Evolutionary conservation across 1,140 invertebrate genomes (phyloP), one percentile per base, ranked within the genome.

Genomic region (Leptinotarsa texana): DNA sequence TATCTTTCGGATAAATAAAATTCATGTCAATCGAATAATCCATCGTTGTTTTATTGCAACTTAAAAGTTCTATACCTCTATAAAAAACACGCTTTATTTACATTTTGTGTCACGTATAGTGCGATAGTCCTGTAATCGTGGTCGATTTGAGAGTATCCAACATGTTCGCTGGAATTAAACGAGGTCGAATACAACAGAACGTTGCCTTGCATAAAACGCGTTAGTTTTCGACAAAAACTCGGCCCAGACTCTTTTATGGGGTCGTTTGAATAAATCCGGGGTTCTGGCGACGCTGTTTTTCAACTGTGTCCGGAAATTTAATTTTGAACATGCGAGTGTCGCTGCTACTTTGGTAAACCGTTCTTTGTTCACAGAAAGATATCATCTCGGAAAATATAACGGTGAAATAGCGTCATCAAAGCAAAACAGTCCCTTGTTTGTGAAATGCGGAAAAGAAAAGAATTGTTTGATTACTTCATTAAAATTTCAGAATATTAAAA

Each of bases 241-340:
- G 3, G 17, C 15, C 51, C 51, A 57, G 51, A 57, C 51, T 57
- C 51, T 57, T 57, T 57, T 57, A 57, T 57, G 51, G n/a, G 51
- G 51, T 57, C 51, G 51, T 57, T 57, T 15, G 51, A 57, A 57
- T 57, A 57, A 57, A 57, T 57, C 51, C 15, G 51, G 51, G n/a
- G 2, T 57, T 57, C n/a, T 18, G 51, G 51, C 15, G 51, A 57
- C 51, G 51, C 4, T 18, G 51, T 57, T 18, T 17, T 57, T 57
- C 6, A 42, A 42, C 6, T 57, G 51, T 18, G 51, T 42, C 51
- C 51, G 51, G 51, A 57, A 57, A 57, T 57, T 57, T 57, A n/a
- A 57, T 57, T 57, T 57, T 57, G 17, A 17, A 57, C 51, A 57
- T 57, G n/a, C 51, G 4, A 57, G 51, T 33, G 27, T n/a, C 17